These are phyloP conservation scores for Muscicapa comitata DNA, from an alignment of 2,797 vertebrate species.

Conservation along the genomic window DNA sequence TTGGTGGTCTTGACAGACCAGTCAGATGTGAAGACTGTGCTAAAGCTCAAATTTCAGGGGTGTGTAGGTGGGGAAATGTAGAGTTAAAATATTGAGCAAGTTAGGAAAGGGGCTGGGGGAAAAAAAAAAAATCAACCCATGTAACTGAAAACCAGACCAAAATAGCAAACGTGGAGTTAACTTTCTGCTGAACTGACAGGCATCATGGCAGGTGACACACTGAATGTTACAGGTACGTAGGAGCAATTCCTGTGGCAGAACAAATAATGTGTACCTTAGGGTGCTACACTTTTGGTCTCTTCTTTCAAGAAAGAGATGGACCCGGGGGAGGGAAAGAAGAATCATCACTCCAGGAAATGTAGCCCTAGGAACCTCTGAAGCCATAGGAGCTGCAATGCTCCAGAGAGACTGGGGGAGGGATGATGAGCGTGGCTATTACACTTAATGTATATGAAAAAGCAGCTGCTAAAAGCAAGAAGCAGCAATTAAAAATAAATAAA, in stretches of 20 bases:
- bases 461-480: background rate
- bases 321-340: background rate
- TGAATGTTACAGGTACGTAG: background rate
- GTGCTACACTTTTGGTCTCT: background rate
- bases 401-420: background rate
- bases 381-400: background rate
- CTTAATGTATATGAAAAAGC: background rate
- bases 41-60: background rate
- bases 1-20: background rate
- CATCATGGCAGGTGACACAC: background rate
- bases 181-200: background rate
- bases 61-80: background rate
- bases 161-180: fast-evolving
- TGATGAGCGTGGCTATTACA: background rate
- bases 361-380: background rate
- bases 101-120: background rate
- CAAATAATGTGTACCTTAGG: fast-evolving
- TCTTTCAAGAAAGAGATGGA: background rate
- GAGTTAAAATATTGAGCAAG: background rate
- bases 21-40: background rate
- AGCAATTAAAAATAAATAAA: background rate
- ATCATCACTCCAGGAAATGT: background rate
- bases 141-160: fast-evolving
- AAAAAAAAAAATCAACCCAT: too few species aligned
- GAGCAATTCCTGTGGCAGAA: background rate